phyloP scores from a whole-genome alignment of 2,113 vertebrate genomes.

The Cebidichthys violaceus region DNA sequence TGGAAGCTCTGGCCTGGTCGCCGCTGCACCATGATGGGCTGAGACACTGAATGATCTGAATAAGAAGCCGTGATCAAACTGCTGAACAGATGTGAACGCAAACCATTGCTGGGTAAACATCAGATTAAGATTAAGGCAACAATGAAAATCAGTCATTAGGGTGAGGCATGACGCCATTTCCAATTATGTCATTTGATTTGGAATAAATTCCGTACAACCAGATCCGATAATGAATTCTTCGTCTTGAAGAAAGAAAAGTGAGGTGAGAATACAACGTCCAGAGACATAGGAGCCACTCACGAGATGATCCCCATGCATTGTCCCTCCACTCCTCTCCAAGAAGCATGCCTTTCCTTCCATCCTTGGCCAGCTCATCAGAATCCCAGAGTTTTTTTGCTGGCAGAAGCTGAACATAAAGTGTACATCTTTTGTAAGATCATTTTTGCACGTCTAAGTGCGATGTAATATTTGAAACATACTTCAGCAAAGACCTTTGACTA shows the following conservation, averaged over 20 bases:
- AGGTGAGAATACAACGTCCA: not conserved
- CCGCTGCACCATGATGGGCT: conserved; percentile 99
- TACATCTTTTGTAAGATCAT: not conserved
- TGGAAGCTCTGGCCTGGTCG: conserved; percentile 98
- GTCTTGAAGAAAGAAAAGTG: conserved; percentile 15
- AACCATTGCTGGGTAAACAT: not conserved
- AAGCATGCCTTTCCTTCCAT: conserved; percentile 98
- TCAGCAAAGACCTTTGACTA: not conserved
- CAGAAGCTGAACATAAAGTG: conserved; percentile 86
- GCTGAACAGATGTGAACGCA: conserved; percentile 11
- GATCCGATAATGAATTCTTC: not conserved
- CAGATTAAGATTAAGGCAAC: not conserved
- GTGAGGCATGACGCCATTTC: too few species aligned
- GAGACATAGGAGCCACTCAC: conserved; percentile 84
- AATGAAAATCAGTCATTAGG: not conserved
- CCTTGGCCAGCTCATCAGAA: conserved; percentile 97
- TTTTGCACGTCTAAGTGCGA: not conserved
- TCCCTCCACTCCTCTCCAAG: conserved; percentile 98
- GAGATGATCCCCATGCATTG: conserved; percentile 95
- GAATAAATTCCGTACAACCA: not conserved
- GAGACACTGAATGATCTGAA: conserved; percentile 98
- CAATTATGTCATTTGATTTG: not conserved
- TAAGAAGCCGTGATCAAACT: conserved; percentile 51
- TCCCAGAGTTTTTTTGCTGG: conserved; percentile 99
- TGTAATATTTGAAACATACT: not conserved